Conservation (phyloP, 2,797 vertebrate species). For the Poeciliopsis infans region DNA sequence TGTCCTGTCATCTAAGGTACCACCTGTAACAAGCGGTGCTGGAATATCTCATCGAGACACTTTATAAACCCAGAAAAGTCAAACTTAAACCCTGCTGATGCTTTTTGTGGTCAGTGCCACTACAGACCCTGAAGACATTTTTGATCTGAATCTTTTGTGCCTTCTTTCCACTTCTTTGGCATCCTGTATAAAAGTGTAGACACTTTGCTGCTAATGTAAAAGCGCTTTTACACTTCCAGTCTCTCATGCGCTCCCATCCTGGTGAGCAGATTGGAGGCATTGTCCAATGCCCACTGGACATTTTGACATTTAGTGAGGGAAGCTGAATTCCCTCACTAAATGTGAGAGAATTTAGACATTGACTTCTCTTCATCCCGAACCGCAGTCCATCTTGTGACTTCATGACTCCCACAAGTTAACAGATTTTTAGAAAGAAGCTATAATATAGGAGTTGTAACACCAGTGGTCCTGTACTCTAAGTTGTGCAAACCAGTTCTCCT, state of each 20-base stretch:
- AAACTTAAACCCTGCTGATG: conserved; percentile 1
- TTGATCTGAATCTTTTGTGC: neutral
- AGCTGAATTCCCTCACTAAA: neutral
- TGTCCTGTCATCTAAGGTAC: conserved; percentile 8
- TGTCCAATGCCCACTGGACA: conserved; percentile 1
- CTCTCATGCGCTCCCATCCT: neutral
- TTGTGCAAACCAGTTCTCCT: neutral
- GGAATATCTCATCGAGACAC: conserved; percentile 21
- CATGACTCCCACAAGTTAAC: neutral
- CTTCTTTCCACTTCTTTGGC: neutral
- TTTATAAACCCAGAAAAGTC: neutral
- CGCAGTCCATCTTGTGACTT: neutral
- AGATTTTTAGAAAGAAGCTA: neutral
- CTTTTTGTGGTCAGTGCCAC: neutral
- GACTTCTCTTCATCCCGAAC: neutral
- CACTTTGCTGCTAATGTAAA: neutral
- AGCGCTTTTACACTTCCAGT: neutral
- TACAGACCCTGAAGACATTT: neutral
- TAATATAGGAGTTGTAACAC: neutral
- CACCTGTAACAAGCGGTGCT: conserved; percentile 21
- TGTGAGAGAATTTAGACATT: neutral
- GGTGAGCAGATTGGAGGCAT: conserved; percentile 4
- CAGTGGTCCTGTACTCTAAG: neutral
- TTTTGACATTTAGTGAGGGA: neutral
- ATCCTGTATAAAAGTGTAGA: neutral